Conservation (phyloP, 2,113 vertebrate genomes). For the Tyrannus savana region DNA sequence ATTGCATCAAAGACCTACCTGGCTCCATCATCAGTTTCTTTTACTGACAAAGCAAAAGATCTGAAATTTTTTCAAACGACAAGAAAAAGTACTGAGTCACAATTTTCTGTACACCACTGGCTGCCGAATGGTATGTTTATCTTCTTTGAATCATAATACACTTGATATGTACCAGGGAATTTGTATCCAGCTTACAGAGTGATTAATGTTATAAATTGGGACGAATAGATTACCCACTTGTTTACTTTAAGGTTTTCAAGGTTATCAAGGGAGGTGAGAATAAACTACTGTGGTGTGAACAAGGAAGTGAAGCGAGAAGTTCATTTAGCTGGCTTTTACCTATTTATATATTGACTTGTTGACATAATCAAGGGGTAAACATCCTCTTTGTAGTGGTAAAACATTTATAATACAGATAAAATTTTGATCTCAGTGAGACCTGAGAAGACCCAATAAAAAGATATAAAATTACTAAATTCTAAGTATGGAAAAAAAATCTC, state of each 20-base stretch:
- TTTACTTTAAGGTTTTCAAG: conserved; percentile 25
- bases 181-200: background rate
- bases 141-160: background rate
- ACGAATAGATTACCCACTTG: background rate
- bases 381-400: background rate
- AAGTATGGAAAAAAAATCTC: background rate
- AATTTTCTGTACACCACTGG: background rate
- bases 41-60: background rate
- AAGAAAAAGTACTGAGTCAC: background rate
- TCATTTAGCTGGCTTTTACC: background rate
- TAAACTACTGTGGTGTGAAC: background rate
- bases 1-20: background rate
- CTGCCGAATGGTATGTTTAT: background rate
- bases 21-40: background rate
- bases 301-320: conserved; percentile 5
- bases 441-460: background rate
- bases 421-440: background rate
- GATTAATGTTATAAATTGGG: background rate
- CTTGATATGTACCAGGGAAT: background rate
- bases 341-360: background rate
- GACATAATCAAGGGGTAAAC: background rate
- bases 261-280: conserved; percentile 1
- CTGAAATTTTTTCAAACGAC: background rate
- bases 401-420: background rate
- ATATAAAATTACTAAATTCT: background rate